Conservation (phyloP, 2,888 invertebrate species). For the Perithous albicinctus region DNA sequence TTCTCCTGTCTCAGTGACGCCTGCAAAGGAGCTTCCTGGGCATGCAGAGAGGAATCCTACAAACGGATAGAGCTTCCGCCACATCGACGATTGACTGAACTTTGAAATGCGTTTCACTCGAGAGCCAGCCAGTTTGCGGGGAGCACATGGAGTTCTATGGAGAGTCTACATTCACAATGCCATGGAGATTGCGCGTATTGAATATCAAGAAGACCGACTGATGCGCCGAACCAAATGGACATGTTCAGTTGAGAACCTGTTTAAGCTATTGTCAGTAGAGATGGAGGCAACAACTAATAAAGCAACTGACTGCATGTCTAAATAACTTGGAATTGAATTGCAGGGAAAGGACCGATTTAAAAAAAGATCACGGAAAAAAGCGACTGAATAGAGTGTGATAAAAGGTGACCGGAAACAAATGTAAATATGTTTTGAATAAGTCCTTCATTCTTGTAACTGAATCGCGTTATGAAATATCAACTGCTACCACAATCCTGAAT, state of each 20-base stretch:
- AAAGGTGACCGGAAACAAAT: too few species aligned
- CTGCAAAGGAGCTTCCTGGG: constrained; percentile 55
- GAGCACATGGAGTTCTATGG: not conserved
- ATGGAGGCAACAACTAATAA: not conserved
- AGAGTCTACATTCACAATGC: constrained; percentile 16
- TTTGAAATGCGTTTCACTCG: constrained; percentile 11
- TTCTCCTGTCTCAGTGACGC: constrained; percentile 42
- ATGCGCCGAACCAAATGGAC: not conserved
- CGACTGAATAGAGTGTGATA: too few species aligned
- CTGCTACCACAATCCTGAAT: too few species aligned
- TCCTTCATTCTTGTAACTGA: too few species aligned
- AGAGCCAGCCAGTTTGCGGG: constrained; percentile 3
- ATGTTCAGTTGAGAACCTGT: not conserved
- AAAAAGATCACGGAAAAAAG: too few species aligned
- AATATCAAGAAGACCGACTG: not conserved
- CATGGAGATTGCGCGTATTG: constrained; percentile 25
- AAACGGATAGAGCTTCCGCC: constrained; percentile 44
- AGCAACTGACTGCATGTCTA: too few species aligned
- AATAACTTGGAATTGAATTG: too few species aligned
- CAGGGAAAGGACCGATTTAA: too few species aligned
- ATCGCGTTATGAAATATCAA: too few species aligned
- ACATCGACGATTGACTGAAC: constrained; percentile 34
- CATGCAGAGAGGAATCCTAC: constrained; percentile 35
- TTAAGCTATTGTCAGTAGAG: not conserved
- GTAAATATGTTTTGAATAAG: too few species aligned